Conservation (phyloP, 2,888 invertebrate genomes). For the Uropetala carovei region DNA sequence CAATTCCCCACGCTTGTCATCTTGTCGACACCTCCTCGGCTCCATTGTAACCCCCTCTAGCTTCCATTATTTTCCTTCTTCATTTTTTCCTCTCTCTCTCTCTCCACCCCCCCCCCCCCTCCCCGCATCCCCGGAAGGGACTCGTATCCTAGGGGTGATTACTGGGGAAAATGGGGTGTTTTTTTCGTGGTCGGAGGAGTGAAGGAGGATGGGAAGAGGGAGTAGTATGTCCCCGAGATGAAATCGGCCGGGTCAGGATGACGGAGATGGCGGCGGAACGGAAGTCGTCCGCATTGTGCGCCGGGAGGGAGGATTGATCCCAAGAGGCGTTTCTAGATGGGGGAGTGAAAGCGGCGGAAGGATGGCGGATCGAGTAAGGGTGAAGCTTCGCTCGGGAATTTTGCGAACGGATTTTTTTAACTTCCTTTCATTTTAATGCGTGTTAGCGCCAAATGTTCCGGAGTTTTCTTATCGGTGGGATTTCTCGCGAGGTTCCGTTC, state of each 20-base stretch:
- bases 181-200: neutral
- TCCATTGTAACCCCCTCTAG: neutral
- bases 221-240: neutral
- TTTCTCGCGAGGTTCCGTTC: no score
- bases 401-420: no score
- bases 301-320: neutral
- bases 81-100: neutral
- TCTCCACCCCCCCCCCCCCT: neutral
- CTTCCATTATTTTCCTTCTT: neutral
- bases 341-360: neutral
- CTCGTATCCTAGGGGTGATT: conserved; percentile 18
- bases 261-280: neutral
- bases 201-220: neutral
- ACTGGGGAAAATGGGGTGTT: neutral
- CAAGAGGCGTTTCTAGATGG: neutral
- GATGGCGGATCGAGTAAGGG: no score
- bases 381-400: no score
- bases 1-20: conserved; percentile 54
- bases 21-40: conserved; percentile 58
- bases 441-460: no score
- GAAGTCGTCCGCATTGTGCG: conserved; percentile 10
- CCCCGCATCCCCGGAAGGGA: neutral
- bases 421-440: no score
- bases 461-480: no score
- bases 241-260: conserved; percentile 15